phyloP scores from a whole-genome alignment of 2,113 vertebrate species.

The Entomyzon cyanotis region DNA sequence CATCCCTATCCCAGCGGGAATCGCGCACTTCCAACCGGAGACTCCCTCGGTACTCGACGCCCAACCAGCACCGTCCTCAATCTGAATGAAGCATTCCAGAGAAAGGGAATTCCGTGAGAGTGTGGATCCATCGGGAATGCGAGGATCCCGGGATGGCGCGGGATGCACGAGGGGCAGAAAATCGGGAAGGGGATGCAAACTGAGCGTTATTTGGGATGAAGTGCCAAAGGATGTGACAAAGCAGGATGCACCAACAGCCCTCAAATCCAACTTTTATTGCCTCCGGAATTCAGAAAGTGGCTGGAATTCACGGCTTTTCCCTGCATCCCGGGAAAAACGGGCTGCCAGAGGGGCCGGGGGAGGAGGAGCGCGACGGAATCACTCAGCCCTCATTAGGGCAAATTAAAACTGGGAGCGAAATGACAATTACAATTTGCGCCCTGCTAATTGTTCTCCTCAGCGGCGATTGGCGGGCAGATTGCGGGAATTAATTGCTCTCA shows the following conservation, averaged over 20 bases:
- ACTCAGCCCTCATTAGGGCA: constrained; percentile 75
- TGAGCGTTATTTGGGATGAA: no score
- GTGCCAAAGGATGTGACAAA: constrained; percentile 43
- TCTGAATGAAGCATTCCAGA: no score
- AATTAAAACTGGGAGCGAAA: constrained; percentile 78
- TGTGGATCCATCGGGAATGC: no score
- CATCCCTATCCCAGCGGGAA: no score
- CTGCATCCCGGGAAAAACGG: background rate
- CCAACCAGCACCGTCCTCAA: no score
- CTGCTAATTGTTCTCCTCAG: constrained; percentile 70
- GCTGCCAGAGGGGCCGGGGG: background rate
- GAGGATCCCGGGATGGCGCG: no score
- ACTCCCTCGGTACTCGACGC: no score
- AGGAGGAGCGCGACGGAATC: constrained; percentile 39
- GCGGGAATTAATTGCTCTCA: constrained; percentile 69
- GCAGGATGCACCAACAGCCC: background rate
- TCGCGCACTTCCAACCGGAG: no score
- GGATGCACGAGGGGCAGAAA: no score
- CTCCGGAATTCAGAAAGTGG: background rate
- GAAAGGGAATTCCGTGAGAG: no score
- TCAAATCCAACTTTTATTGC: constrained; percentile 39
- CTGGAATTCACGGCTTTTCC: background rate
- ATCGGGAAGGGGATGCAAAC: no score
- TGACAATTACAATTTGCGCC: constrained; percentile 78
- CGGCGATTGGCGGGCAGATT: constrained; percentile 64